These are phyloP conservation scores for Drosophila anceps DNA, from an alignment of 2,888 invertebrate species.

Conservation along the genomic window DNA sequence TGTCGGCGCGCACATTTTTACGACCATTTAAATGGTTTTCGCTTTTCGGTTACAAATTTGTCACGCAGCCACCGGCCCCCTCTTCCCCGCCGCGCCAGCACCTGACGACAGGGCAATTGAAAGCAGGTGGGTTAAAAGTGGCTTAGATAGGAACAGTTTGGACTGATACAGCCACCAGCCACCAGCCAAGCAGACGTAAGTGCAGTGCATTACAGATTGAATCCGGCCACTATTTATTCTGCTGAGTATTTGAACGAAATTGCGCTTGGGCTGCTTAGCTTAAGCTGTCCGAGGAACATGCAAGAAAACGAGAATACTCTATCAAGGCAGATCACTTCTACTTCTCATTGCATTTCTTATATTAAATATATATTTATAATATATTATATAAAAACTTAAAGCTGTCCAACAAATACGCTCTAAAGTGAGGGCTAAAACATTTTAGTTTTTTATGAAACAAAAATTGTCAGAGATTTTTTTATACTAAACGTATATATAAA, in stretches of 20 bases:
- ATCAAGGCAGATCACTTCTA: neutral
- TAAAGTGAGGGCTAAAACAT: too few relatives aligned
- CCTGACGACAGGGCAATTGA: constrained; percentile 2
- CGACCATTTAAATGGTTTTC: constrained; percentile 78
- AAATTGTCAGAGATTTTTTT: too few relatives aligned
- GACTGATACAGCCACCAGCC: neutral
- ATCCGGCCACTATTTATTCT: constrained; percentile 4
- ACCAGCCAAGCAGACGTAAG: constrained; percentile 13
- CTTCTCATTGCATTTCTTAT: too few relatives aligned
- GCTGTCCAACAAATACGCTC: too few relatives aligned
- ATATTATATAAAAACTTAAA: too few relatives aligned
- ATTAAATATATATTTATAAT: too few relatives aligned
- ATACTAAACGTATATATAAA: too few relatives aligned
- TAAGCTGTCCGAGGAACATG: neutral
- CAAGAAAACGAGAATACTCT: neutral
- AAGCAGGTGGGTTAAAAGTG: constrained; percentile 32
- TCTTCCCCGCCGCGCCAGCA: neutral
- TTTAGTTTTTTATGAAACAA: too few relatives aligned
- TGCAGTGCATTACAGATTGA: constrained; percentile 22
- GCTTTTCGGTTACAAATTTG: constrained; percentile 69
- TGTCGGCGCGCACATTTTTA: constrained; percentile 76
- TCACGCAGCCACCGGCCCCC: constrained; percentile 31
- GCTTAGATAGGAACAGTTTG: constrained; percentile 22
- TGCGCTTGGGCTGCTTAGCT: neutral
- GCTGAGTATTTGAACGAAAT: neutral